A percentile compares a stretch with the other conserved stretches of the same genome.
phyloP scores from a whole-genome alignment of 2,113 vertebrate genomes.

The Neolamprologus fasciatus region DNA sequence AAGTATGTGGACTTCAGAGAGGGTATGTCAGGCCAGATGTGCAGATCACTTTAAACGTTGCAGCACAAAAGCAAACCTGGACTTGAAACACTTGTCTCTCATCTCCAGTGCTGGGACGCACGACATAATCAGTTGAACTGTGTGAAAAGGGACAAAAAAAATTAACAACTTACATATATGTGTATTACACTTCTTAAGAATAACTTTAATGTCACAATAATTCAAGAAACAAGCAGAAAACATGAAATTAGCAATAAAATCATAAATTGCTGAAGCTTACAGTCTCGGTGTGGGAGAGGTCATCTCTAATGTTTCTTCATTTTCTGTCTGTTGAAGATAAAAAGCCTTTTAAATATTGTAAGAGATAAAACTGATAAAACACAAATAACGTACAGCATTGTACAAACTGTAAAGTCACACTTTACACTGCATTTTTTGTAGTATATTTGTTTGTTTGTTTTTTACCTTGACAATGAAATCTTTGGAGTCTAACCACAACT shows the following conservation, averaged over 20 bases:
- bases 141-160: not conserved
- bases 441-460: not conserved
- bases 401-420: not conserved
- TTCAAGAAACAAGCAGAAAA: not conserved
- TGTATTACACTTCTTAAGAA: not conserved
- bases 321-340: slow-evolving; percentile 72
- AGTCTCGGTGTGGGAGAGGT: slow-evolving; percentile 82
- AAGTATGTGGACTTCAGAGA: fast-evolving
- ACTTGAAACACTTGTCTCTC: slow-evolving; percentile 95
- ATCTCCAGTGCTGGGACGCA: slow-evolving; percentile 93
- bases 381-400: not conserved
- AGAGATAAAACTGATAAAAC: not conserved
- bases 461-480: slow-evolving; percentile 89
- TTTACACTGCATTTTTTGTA: not conserved
- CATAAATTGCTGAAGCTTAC: slow-evolving; percentile 70
- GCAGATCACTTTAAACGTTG: not conserved
- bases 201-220: not conserved
- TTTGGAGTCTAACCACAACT: slow-evolving; percentile 95
- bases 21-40: not conserved
- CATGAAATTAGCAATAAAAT: not conserved
- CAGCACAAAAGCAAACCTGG: slow-evolving; percentile 75
- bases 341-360: not conserved
- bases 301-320: slow-evolving; percentile 81
- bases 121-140: slow-evolving; percentile 96
- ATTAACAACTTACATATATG: not conserved